These are phyloP conservation scores for Thaleichthys pacificus DNA, from an alignment of 2,797 vertebrate genomes.

Conservation along the genomic window DNA sequence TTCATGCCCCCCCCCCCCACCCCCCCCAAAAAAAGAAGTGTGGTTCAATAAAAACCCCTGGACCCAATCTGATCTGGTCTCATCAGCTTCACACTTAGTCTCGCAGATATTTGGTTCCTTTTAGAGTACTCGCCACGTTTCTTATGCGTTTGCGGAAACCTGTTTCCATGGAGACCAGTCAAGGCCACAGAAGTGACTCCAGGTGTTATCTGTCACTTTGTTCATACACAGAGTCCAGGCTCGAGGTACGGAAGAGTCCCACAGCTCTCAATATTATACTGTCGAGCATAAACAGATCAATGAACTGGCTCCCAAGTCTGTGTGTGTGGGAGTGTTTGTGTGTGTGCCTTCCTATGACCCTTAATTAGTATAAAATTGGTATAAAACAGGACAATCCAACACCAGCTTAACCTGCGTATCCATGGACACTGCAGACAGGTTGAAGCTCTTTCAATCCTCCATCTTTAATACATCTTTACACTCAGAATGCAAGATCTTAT, in stretches of 20 bases:
- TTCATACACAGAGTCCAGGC: neutral
- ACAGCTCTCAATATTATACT: neutral
- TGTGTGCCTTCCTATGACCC: too few species aligned
- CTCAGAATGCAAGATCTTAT: too few species aligned
- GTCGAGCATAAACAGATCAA: neutral
- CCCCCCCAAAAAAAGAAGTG: too few species aligned
- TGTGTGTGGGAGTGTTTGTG: neutral
- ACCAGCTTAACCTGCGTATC: too few species aligned
- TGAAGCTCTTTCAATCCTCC: too few species aligned
- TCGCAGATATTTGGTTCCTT: too few species aligned
- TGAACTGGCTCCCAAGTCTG: neutral
- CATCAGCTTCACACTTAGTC: too few species aligned
- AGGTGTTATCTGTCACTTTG: neutral
- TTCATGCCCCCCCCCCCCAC: neutral
- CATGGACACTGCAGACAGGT: too few species aligned
- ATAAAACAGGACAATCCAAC: too few species aligned
- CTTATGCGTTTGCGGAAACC: neutral
- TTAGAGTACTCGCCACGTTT: neutral
- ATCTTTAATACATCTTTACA: too few species aligned
- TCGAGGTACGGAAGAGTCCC: neutral
- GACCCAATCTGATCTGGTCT: neutral
- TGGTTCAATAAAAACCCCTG: neutral
- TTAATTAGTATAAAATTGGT: too few species aligned
- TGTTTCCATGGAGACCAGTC: conserved; percentile 9
- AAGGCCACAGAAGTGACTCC: neutral